phyloP scores from a whole-genome alignment of 2,888 invertebrate species.

The Heterodera filipjevi region DNA sequence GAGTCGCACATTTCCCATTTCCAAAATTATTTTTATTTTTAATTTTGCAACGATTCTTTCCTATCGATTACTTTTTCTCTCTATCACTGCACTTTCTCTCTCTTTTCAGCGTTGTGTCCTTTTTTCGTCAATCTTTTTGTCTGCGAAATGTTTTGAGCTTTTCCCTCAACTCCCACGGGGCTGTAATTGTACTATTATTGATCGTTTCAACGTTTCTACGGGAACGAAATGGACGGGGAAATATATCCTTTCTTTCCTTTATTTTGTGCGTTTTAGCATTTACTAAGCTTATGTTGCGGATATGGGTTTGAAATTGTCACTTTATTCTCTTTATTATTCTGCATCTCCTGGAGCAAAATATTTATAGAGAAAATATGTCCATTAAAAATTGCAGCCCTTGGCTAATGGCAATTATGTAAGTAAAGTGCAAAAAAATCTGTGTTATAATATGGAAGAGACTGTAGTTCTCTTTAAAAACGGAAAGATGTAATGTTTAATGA shows the following conservation, averaged over 20 bases:
- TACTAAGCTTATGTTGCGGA: neutral
- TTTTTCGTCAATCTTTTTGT: neutral
- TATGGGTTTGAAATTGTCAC: no score
- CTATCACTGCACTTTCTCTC: neutral
- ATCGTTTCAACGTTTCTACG: conserved; percentile 9
- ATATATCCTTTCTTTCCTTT: neutral
- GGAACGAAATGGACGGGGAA: neutral
- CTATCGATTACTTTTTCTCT: neutral
- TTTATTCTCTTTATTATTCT: no score
- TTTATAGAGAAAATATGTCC: no score
- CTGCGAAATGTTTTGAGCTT: neutral
- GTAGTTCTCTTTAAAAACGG: no score
- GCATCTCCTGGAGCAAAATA: no score
- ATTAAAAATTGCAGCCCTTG: no score
- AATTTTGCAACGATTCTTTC: neutral
- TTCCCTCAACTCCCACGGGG: neutral
- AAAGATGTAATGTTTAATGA: no score
- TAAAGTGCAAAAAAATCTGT: no score
- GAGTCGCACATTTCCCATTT: no score
- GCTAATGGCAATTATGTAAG: no score
- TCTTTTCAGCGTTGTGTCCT: neutral
- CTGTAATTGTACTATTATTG: neutral
- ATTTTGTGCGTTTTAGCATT: neutral
- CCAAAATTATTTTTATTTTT: neutral
- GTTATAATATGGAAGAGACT: no score